Conservation (phyloP, 2,797 vertebrate species). For the Hylomyscus alleni region DNA sequence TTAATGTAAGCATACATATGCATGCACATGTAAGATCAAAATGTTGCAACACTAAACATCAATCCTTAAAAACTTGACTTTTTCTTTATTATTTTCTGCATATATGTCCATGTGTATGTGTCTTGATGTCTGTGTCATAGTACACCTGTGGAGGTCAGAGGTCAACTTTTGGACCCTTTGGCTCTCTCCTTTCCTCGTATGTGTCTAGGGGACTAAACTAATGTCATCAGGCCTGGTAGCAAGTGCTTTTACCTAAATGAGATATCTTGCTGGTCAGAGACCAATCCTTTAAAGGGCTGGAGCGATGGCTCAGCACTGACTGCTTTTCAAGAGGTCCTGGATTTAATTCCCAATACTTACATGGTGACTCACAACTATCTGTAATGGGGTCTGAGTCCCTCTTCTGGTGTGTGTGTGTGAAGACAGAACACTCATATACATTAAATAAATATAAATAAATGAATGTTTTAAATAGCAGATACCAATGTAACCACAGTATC, state of each 20-base stretch:
- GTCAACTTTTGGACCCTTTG: not conserved
- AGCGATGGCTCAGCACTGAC: not conserved
- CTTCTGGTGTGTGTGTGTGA: too few relatives aligned
- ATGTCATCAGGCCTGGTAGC: not conserved
- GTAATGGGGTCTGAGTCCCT: not conserved
- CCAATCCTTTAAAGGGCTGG: not conserved
- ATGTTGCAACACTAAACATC: not conserved
- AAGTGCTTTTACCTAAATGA: not conserved
- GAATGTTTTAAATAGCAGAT: not conserved
- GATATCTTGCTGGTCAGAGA: not conserved
- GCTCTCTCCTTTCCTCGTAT: not conserved
- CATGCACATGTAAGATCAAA: not conserved
- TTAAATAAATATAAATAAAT: not conserved
- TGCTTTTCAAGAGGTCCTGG: not conserved
- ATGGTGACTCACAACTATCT: not conserved
- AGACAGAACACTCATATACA: not conserved
- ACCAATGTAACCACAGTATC: not conserved
- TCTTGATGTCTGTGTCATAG: not conserved
- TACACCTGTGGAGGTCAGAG: not conserved
- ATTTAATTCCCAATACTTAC: not conserved
- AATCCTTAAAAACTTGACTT: not conserved
- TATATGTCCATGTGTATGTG: not conserved
- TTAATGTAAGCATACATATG: not conserved
- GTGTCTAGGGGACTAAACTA: not conserved
- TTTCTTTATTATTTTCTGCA: not conserved